Percentiles rank a stretch among this genome's conserved stretches.
Evolutionary conservation across 2,797 vertebrate species (phyloP).

Genomic region (Catamblyrhynchus diadema): DNA sequence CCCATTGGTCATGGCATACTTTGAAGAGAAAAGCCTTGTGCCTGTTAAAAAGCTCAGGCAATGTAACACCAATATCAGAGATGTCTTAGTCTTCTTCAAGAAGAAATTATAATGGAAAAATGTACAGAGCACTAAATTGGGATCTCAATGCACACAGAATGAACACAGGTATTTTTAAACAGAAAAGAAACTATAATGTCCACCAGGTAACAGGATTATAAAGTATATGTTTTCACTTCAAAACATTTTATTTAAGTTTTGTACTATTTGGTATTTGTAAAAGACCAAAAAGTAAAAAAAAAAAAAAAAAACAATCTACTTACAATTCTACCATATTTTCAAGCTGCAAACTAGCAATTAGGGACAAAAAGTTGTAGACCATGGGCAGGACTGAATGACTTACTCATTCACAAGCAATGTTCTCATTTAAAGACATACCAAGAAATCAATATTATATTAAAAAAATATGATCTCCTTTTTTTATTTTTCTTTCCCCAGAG

Average conservation of each 20-base stretch:
- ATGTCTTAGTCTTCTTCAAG: neutral
- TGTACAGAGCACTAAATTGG: neutral
- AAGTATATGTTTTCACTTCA: neutral
- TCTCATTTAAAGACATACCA: neutral
- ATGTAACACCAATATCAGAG: neutral
- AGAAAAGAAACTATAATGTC: neutral
- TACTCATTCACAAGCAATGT: neutral
- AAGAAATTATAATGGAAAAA: neutral
- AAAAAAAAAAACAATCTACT: neutral
- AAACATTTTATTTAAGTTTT: neutral
- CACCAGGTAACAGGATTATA: neutral
- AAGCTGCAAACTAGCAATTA: neutral
- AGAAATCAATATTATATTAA: neutral
- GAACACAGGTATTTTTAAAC: neutral
- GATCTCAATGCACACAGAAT: neutral
- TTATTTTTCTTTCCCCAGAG: neutral
- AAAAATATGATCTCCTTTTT: neutral
- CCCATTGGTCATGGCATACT: neutral
- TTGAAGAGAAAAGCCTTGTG: neutral
- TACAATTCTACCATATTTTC: neutral
- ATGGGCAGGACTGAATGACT: accelerated
- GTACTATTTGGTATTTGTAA: neutral
- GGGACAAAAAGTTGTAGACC: neutral
- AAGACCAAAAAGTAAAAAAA: neutral
- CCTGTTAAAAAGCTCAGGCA: neutral